Conservation (phyloP, 1,140 invertebrate genomes). For the Ips nitidus region DNA sequence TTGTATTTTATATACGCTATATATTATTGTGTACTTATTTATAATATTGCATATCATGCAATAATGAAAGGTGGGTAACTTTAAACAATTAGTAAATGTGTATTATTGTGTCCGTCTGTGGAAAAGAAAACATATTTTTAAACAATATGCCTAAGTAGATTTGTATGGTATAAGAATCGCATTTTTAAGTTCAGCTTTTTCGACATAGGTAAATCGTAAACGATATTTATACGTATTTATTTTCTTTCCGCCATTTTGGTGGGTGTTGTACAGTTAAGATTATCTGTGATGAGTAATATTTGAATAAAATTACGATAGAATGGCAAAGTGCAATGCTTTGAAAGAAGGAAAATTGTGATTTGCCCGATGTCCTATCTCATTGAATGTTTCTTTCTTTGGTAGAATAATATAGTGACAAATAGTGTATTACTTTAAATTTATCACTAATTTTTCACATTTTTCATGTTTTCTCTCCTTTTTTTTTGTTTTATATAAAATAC, state of each 20-base stretch:
- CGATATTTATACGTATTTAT: constrained; percentile 34
- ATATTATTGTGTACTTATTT: too few species aligned
- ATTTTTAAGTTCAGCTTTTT: constrained; percentile 30
- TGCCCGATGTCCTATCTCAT: constrained; percentile 47
- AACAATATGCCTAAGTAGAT: constrained; percentile 21
- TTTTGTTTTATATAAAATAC: constrained; percentile 44
- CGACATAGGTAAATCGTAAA: constrained; percentile 7
- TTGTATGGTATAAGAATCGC: constrained; percentile 10
- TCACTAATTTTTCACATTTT: constrained; percentile 49
- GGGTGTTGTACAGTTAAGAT: constrained; percentile 41
- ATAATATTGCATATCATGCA: not conserved
- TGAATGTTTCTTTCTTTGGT: constrained; percentile 21
- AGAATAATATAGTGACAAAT: too few species aligned
- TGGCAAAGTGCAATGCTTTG: constrained; percentile 52
- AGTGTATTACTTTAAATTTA: constrained; percentile 37
- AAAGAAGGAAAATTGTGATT: constrained; percentile 48
- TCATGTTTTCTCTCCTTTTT: constrained; percentile 40
- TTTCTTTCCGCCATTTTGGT: constrained; percentile 26
- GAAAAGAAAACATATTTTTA: constrained; percentile 33
- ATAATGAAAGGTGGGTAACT: too few species aligned
- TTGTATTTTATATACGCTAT: too few species aligned
- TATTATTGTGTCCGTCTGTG: constrained; percentile 6
- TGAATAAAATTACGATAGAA: constrained; percentile 27
- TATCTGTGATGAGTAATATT: constrained; percentile 49
- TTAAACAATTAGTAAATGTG: not conserved